A percentile compares a stretch with the other conserved stretches of the same genome.
Conservation (phyloP, 2,888 invertebrate genomes). For the Dryomyza anilis region DNA sequence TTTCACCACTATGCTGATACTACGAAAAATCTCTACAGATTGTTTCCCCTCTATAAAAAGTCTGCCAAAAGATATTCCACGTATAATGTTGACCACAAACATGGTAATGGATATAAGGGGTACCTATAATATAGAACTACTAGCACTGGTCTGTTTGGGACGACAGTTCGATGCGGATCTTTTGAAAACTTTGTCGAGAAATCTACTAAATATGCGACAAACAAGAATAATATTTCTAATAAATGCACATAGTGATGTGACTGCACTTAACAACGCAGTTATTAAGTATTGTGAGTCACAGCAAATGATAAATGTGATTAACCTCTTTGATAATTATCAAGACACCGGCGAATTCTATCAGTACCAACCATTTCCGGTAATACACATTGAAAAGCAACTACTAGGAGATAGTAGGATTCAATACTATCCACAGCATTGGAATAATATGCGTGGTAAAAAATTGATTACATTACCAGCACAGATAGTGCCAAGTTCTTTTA, state of each 20-base stretch:
- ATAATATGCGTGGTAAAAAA: conserved; percentile 15
- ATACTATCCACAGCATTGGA: conserved; percentile 18
- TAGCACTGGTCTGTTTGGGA: background rate
- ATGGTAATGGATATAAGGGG: too few species aligned
- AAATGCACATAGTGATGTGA: background rate
- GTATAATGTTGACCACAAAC: too few species aligned
- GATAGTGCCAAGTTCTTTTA: conserved; percentile 38
- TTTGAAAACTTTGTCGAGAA: conserved; percentile 15
- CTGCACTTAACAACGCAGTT: background rate
- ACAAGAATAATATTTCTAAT: conserved; percentile 14
- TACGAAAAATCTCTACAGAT: too few species aligned
- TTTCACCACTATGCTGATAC: too few species aligned
- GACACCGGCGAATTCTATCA: conserved; percentile 2
- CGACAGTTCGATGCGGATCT: background rate
- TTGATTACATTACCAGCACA: conserved; percentile 31
- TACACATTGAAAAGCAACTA: background rate
- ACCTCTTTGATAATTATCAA: conserved; percentile 16
- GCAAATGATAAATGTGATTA: conserved; percentile 20
- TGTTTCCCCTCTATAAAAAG: too few species aligned
- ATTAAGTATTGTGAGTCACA: background rate
- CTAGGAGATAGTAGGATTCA: background rate
- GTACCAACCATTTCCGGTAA: conserved; percentile 24
- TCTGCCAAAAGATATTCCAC: too few species aligned
- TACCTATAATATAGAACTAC: background rate
- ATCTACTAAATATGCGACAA: conserved; percentile 27